Conservation (phyloP, 92 coral and sea anemone genomes). For the Parazoanthus atlanticus region DNA sequence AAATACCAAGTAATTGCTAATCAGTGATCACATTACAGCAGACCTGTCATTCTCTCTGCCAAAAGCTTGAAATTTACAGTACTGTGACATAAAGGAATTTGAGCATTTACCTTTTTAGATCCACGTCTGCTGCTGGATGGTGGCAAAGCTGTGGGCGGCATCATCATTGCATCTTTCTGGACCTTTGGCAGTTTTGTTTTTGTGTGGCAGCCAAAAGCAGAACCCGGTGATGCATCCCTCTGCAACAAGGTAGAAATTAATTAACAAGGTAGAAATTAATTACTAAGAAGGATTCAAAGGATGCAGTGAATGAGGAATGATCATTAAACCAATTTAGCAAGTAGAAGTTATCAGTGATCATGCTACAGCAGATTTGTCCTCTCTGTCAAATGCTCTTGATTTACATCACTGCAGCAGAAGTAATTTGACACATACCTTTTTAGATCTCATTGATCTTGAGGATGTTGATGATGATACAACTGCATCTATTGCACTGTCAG, state of each 20-base stretch:
- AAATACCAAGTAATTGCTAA: background rate
- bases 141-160: conserved; percentile 22
- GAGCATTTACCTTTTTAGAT: too few species aligned
- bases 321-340: background rate
- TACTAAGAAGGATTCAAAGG: background rate
- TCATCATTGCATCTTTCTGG: conserved; percentile 24
- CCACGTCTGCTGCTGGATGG: conserved; percentile 22
- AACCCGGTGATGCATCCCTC: conserved; percentile 37
- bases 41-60: too few species aligned
- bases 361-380: too few species aligned
- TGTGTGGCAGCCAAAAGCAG: conserved; percentile 23
- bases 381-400: background rate
- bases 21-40: background rate
- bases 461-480: conserved; percentile 18
- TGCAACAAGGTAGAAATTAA: background rate
- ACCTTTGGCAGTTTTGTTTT: conserved; percentile 26
- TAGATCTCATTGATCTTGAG: conserved; percentile 23
- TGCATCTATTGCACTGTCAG: conserved; percentile 5
- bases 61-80: too few species aligned
- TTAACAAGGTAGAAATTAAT: background rate
- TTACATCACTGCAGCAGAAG: too few species aligned
- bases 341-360: too few species aligned
- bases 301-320: background rate
- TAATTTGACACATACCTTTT: conserved; percentile 16
- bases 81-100: too few species aligned